Base-by-base conservation (phyloP, 2,888 invertebrate species). In the Ethmia dodecea region DNA sequence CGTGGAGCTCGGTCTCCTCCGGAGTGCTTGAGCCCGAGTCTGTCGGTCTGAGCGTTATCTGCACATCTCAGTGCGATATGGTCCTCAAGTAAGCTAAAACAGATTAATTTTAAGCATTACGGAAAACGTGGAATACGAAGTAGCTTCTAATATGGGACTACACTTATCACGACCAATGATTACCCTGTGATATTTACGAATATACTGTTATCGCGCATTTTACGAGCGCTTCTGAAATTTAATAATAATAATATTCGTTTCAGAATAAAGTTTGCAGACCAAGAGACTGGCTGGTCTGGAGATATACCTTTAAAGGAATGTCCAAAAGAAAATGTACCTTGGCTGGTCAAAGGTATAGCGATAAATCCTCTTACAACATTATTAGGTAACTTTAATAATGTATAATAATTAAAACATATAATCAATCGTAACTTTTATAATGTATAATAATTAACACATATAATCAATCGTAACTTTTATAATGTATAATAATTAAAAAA, bases 261-360 rank as follows among this genome's bases (percentile, higher is more conserved):
- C 68, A 87, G 92, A 40, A 68, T 92, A 33, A 86, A 89, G 45
- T 89, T 91, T 43, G 69, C 69, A 9, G 75, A 84, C 0, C 71
- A 88, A 8, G 88, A 89, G 12, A 72, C 87, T 0, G 88, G 91
- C 1, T 94, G 94, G 91, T 93, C 94, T 0, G 94, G 94, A 0
- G 93, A 94, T 55, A 93, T 94, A 52, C 94, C 94, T 0, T 63
- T 95, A 12, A 88, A 88, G 45, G 91, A 91, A 48, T 91, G 92
- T 50, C 88, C 90, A 0, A 92, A 91, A 53, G 89, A 89, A 55
- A 90, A 91, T 30, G 89, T 93, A n/a, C 94, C 94, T 0, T 95
- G 95, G 94, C 75, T 95, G 3, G 94, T 95, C 0, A 95, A 95
- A 89, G 91, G 93, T 93, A 73, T 58, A n/a, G n/a, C n/a, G n/a